Conservation (phyloP, 2,797 vertebrate genomes). For the Sandelia bainsii region DNA sequence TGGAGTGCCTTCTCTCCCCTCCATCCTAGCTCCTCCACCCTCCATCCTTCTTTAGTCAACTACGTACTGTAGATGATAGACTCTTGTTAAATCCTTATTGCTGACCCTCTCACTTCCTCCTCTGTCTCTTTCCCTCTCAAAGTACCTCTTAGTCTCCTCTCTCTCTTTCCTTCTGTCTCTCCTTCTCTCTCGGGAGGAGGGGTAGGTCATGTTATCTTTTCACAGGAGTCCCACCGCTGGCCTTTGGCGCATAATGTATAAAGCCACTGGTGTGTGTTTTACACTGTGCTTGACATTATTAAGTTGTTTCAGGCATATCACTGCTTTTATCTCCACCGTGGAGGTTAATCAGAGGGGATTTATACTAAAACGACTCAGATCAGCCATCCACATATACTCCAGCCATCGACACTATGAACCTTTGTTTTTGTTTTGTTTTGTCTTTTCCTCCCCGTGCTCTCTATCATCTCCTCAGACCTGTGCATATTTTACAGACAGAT, state of each 20-base stretch:
- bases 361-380: slow-evolving; percentile 58
- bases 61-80: slow-evolving; percentile 67
- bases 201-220: slow-evolving; percentile 79
- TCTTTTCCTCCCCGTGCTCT: neutral
- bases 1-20: slow-evolving; percentile 54
- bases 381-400: too few relatives aligned
- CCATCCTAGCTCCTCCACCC: slow-evolving; percentile 12
- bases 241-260: slow-evolving; percentile 83
- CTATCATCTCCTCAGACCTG: slow-evolving; percentile 27
- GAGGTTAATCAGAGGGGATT: slow-evolving; percentile 79
- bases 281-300: slow-evolving; percentile 75
- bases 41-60: slow-evolving; percentile 54
- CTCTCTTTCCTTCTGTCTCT: slow-evolving; percentile 23
- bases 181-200: slow-evolving; percentile 38
- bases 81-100: slow-evolving; percentile 76
- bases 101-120: slow-evolving; percentile 70
- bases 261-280: slow-evolving; percentile 81
- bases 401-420: slow-evolving; percentile 31
- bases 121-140: slow-evolving; percentile 40
- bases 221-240: slow-evolving; percentile 75
- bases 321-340: slow-evolving; percentile 73
- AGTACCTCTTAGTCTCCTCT: slow-evolving; percentile 23
- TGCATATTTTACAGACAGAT: slow-evolving; percentile 48
- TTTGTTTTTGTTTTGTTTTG: slow-evolving; percentile 1
- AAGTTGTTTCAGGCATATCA: slow-evolving; percentile 75